Percentiles rank a stretch among this genome's conserved stretches.
Conservation (phyloP, 2,888 invertebrate species). For the Cerastis rubricosa region DNA sequence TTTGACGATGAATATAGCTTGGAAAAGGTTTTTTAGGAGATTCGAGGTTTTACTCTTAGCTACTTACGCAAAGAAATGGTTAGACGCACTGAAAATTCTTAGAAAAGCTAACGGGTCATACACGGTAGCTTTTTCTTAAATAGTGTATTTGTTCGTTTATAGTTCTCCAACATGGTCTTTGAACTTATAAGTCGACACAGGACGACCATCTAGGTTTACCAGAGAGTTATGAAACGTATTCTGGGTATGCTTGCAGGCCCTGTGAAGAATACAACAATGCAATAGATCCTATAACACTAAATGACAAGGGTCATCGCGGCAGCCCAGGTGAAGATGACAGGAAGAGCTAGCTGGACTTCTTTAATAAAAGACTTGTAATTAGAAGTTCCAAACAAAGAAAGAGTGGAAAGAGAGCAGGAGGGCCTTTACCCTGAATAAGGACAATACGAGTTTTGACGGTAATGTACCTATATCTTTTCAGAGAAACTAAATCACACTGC, state of each 20-base stretch:
- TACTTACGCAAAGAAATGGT: background rate
- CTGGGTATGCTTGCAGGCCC: background rate
- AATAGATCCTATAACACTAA: background rate
- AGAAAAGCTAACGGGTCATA: background rate
- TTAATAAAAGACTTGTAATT: background rate
- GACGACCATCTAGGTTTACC: background rate
- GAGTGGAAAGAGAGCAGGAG: background rate
- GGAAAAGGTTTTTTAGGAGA: background rate
- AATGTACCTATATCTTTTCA: background rate
- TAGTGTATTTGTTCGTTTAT: too few species aligned
- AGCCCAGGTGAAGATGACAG: background rate
- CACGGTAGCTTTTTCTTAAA: background rate
- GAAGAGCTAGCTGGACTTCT: background rate
- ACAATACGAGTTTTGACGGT: background rate
- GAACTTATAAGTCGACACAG: background rate
- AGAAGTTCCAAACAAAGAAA: background rate
- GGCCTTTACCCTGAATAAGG: background rate
- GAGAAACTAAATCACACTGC: background rate
- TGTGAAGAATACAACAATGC: background rate
- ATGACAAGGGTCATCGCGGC: background rate
- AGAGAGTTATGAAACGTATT: background rate
- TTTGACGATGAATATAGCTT: background rate
- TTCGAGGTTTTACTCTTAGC: background rate
- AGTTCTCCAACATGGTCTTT: background rate
- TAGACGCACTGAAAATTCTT: background rate